Conservation (phyloP, 2,797 vertebrate species). For the Cyprinella venusta region DNA sequence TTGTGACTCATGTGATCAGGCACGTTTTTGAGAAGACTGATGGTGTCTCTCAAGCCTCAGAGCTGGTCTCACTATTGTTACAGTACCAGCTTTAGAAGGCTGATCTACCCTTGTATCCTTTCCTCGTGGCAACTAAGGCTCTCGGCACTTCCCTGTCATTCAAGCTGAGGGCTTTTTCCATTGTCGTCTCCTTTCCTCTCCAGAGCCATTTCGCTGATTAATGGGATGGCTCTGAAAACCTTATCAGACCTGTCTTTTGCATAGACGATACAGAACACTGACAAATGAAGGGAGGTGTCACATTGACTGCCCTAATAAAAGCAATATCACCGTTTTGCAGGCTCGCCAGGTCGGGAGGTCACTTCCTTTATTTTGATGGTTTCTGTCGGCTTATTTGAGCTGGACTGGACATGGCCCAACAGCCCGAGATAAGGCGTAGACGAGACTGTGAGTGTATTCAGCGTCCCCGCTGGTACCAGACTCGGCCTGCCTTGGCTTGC, state of each 20-base stretch:
- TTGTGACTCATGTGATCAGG: background rate
- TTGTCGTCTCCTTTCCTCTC: constrained; percentile 46
- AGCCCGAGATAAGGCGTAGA: constrained; percentile 72
- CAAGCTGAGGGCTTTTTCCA: constrained; percentile 32
- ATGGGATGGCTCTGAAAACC: constrained; percentile 54
- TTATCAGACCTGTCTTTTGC: constrained; percentile 43
- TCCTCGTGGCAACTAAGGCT: constrained; percentile 9
- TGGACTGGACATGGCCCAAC: constrained; percentile 66
- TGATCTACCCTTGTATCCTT: background rate
- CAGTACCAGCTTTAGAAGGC: constrained; percentile 30
- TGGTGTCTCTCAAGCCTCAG: background rate
- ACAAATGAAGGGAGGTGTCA: constrained; percentile 59
- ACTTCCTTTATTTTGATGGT: constrained; percentile 77
- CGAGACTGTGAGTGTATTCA: constrained; percentile 64
- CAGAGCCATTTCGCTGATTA: constrained; percentile 44
- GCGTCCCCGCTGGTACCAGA: constrained; percentile 65
- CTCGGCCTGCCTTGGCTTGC: constrained; percentile 59
- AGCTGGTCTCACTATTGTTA: background rate
- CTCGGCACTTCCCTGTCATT: constrained; percentile 52
- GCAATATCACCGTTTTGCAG: constrained; percentile 66
- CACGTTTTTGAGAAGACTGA: background rate
- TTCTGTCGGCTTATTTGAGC: constrained; percentile 73
- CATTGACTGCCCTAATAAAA: constrained; percentile 68
- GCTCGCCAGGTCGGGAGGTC: constrained; percentile 70
- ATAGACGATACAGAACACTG: constrained; percentile 53